phyloP scores from a whole-genome alignment of 2,797 vertebrate species.

The Fundulus diaphanus region DNA sequence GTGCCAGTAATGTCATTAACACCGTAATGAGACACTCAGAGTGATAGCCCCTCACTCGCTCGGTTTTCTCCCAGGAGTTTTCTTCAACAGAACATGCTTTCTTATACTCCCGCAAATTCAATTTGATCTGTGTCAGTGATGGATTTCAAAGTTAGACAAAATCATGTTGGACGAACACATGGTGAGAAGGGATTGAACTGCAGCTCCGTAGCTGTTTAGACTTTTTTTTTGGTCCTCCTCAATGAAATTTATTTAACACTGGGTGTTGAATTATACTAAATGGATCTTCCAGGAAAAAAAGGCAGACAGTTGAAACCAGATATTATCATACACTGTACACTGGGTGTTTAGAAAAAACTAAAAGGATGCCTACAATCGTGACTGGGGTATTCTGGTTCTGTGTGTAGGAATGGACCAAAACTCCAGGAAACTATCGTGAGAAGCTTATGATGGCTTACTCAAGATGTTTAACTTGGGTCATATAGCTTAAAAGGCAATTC shows the following conservation, averaged over 20 bases:
- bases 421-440: neutral
- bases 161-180: neutral
- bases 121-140: neutral
- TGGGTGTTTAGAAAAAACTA: no score
- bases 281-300: neutral
- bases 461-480: neutral
- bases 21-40: conserved; percentile 45
- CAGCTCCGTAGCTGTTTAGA: neutral
- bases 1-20: conserved; percentile 56
- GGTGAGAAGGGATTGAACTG: neutral
- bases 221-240: neutral
- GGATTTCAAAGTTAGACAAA: neutral
- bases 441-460: neutral
- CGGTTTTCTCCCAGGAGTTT: conserved; percentile 5
- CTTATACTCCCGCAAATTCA: neutral
- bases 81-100: conserved; percentile 11
- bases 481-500: neutral
- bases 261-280: neutral
- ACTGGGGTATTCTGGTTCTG: neutral
- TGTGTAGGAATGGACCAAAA: neutral
- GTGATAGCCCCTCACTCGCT: conserved; percentile 37
- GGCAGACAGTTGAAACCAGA: neutral
- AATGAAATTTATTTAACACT: neutral
- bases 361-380: neutral
- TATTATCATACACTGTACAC: neutral